Evolutionary conservation across 2,113 vertebrate species (phyloP).

Genomic region (Rhea pennata): DNA sequence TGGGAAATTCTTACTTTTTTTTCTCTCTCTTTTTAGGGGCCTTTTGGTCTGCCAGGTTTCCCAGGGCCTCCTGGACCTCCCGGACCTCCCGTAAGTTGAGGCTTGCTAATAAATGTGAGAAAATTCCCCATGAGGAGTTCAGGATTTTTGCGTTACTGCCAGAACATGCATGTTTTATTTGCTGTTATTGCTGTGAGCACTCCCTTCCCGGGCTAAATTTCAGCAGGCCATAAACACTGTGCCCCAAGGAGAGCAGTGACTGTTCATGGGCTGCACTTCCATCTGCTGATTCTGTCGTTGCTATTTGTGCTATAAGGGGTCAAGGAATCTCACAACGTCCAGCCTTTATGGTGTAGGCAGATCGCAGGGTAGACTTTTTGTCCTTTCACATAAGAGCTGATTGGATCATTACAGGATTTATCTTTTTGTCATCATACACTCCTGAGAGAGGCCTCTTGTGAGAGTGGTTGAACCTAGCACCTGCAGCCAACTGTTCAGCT

Average conservation of each 20-base stretch:
- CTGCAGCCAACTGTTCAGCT: neutral
- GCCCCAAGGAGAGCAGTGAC: neutral
- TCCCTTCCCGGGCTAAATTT: neutral
- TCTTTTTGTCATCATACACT: neutral
- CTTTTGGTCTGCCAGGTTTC: slow-evolving; percentile 88
- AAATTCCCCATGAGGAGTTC: neutral
- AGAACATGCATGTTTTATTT: neutral
- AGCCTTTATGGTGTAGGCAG: neutral
- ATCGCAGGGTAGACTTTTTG: neutral
- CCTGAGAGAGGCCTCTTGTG: neutral
- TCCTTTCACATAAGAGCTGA: neutral
- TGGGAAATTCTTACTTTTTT: neutral
- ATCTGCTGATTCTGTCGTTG: neutral
- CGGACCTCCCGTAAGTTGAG: slow-evolving; percentile 90
- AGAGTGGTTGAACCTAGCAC: neutral
- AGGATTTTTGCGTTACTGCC: neutral
- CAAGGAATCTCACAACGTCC: fast-evolving
- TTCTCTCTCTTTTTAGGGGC: slow-evolving; percentile 79
- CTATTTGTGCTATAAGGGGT: neutral
- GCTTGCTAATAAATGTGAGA: neutral
- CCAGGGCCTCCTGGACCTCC: slow-evolving; percentile 88
- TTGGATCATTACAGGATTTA: neutral
- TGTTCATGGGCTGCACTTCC: neutral
- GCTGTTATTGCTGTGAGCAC: neutral
- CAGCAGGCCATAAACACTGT: neutral